Conservation (phyloP, 92 coral and sea anemone species). For the Paragorgia papillata region DNA sequence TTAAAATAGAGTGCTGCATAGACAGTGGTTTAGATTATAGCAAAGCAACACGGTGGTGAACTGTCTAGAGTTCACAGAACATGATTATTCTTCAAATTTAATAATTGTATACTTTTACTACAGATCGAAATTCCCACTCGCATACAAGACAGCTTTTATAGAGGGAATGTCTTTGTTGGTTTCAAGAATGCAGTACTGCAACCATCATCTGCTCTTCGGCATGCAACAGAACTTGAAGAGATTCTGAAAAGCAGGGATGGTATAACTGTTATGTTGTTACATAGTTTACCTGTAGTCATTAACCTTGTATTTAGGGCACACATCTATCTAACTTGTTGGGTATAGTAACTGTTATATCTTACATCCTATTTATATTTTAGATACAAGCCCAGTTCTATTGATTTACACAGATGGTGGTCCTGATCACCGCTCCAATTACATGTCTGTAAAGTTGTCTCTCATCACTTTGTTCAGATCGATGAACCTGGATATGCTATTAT, state of each 20-base stretch:
- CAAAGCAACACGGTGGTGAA: no score
- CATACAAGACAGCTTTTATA: constrained; percentile 35
- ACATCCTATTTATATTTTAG: neutral
- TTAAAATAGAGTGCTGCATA: no score
- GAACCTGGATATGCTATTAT: constrained; percentile 1
- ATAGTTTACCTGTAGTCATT: no score
- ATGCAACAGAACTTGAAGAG: constrained; percentile 16
- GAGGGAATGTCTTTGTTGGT: constrained; percentile 31
- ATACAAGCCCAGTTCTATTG: constrained; percentile 3
- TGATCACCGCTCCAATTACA: constrained; percentile 14
- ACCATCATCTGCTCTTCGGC: constrained; percentile 12
- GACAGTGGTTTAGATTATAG: no score
- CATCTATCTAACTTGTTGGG: no score
- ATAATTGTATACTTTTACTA: no score
- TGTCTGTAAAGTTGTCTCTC: constrained; percentile 19
- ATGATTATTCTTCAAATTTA: no score
- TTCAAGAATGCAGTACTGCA: constrained; percentile 7
- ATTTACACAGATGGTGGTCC: constrained; percentile 11
- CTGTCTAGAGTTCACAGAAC: no score
- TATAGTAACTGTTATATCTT: no score
- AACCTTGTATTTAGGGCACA: no score
- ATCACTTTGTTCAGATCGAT: neutral
- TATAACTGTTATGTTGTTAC: neutral
- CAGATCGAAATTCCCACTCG: constrained; percentile 11
- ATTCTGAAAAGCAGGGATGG: neutral